phyloP scores from a whole-genome alignment of 2,888 invertebrate species.

The Zootermopsis nevadensis region DNA sequence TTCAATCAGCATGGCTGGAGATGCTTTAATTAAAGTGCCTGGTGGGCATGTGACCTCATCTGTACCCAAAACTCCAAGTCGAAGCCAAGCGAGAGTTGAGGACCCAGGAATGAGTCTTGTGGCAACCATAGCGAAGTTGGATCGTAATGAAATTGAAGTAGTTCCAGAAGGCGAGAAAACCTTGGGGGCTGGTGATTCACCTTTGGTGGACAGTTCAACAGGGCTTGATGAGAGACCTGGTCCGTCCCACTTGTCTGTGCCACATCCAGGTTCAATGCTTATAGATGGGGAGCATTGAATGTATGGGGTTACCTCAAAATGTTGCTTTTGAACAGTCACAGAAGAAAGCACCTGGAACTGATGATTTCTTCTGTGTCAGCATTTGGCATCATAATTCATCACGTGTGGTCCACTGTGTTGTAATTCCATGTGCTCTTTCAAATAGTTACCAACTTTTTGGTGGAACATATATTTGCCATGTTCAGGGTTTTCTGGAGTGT shows the following conservation, averaged over 20 bases:
- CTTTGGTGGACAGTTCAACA: slow-evolving; percentile 51
- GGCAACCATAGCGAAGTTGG: slow-evolving; percentile 88
- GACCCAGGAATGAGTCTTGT: slow-evolving; percentile 78
- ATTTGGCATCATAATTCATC: no score
- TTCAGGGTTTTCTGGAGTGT: no score
- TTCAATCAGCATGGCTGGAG: neutral
- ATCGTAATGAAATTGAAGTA: slow-evolving; percentile 86
- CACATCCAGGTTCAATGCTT: neutral
- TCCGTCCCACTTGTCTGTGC: slow-evolving; percentile 25
- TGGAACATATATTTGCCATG: no score
- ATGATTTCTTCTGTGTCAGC: no score
- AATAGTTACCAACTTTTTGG: no score
- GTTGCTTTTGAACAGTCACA: no score
- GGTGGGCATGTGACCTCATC: slow-evolving; percentile 74
- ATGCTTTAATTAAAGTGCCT: slow-evolving; percentile 56
- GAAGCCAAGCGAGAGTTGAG: slow-evolving; percentile 66
- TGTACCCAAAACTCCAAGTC: slow-evolving; percentile 87
- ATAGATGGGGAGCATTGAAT: slow-evolving; percentile 38
- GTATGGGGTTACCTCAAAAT: no score
- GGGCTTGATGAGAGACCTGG: slow-evolving; percentile 45
- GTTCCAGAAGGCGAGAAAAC: slow-evolving; percentile 65
- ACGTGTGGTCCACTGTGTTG: no score
- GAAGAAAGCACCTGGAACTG: no score
- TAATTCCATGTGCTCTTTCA: no score
- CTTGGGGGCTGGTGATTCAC: slow-evolving; percentile 37